Evolutionary conservation across 2,888 invertebrate species (phyloP).

Genomic region (Papilio protenor): DNA sequence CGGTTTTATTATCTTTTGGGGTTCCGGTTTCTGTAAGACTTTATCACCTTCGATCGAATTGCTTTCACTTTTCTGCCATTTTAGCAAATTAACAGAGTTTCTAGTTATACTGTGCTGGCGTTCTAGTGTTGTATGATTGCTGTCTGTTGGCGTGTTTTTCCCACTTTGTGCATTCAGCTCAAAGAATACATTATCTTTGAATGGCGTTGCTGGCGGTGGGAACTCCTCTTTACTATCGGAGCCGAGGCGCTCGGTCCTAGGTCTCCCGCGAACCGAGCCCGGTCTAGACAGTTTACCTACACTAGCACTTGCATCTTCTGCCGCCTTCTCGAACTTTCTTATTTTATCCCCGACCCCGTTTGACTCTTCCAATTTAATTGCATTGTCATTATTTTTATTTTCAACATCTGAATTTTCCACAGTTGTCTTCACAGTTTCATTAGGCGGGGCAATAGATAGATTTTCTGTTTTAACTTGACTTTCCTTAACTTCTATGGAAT

Average conservation of each 20-base stretch:
- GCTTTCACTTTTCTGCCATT: constrained; percentile 67
- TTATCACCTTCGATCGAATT: constrained; percentile 57
- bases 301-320: constrained; percentile 68
- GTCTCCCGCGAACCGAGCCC: constrained; percentile 68
- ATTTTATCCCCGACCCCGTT: constrained; percentile 81
- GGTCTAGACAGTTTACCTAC: constrained; percentile 66
- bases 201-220: constrained; percentile 71
- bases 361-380: constrained; percentile 60
- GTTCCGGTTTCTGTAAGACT: constrained; percentile 65
- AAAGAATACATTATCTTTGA: constrained; percentile 68
- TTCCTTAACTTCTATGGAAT: constrained; percentile 57
- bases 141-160: constrained; percentile 47
- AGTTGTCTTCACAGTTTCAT: constrained; percentile 44
- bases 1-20: constrained; percentile 77
- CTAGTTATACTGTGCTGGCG: constrained; percentile 60
- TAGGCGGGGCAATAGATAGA: constrained; percentile 51
- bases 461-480: constrained; percentile 57
- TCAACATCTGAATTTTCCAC: constrained; percentile 30
- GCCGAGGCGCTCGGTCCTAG: constrained; percentile 60
- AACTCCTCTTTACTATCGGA: constrained; percentile 64
- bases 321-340: constrained; percentile 78
- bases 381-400: constrained; percentile 45
- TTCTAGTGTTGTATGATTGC: constrained; percentile 52
- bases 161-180: constrained; percentile 56
- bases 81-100: constrained; percentile 54